These are phyloP conservation scores for Mixornis gularis DNA, from an alignment of 2,113 vertebrate species.

Conservation along the genomic window DNA sequence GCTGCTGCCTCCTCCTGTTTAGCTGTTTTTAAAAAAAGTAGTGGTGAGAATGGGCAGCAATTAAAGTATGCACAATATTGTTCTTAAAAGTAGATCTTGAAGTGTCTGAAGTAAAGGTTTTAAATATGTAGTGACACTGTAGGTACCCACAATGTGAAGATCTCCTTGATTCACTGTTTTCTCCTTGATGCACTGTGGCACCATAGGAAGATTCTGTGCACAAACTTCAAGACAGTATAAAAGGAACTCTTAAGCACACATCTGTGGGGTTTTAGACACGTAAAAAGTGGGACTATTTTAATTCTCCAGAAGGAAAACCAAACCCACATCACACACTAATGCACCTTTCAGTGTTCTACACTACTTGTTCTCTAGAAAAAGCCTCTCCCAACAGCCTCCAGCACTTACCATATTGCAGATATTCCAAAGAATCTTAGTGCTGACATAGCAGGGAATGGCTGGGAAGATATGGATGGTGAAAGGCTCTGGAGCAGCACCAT, in stretches of 20 bases:
- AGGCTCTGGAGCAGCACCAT: background rate
- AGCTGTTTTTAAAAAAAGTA: background rate
- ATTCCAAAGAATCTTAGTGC: background rate
- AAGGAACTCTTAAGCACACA: background rate
- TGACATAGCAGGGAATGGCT: background rate
- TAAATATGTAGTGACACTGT: background rate
- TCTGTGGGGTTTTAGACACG: background rate
- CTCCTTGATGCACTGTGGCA: background rate
- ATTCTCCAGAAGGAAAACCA: background rate
- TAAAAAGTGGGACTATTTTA: background rate
- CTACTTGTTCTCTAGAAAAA: background rate
- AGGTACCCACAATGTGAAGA: background rate
- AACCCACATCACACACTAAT: background rate
- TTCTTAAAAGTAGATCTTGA: background rate
- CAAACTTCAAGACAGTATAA: background rate
- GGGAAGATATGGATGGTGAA: background rate
- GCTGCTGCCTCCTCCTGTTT: background rate
- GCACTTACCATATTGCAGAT: background rate
- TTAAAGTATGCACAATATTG: background rate
- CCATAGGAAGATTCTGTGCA: background rate
- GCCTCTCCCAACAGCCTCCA: background rate
- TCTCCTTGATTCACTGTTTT: background rate
- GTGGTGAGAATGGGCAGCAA: background rate
- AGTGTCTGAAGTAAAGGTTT: background rate
- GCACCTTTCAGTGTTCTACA: background rate